Percentiles rank a stretch among this genome's conserved stretches.
phyloP scores from a whole-genome alignment of 23 tunicate genomes.

The Clavelina lepadiformis region DNA sequence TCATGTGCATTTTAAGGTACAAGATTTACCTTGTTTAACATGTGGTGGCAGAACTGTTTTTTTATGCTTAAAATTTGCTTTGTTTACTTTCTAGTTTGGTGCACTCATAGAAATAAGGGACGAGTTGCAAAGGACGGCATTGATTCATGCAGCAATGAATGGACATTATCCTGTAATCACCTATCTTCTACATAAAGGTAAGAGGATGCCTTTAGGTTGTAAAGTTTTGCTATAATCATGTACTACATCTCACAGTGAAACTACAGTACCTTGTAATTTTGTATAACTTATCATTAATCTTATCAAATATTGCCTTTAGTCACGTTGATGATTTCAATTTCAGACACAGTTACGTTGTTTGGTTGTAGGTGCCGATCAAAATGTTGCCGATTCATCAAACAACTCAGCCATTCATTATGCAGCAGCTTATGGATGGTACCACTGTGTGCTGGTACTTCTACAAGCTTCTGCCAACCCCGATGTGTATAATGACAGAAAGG shows the following conservation, averaged over 20 bases:
- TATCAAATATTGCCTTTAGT: too few relatives aligned
- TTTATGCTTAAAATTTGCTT: too few relatives aligned
- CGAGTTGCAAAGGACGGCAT: conserved; percentile 79
- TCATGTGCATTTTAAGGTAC: too few relatives aligned
- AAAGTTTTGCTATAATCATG: too few relatives aligned
- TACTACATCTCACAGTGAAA: too few relatives aligned
- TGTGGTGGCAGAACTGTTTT: too few relatives aligned
- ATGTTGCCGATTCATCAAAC: conserved; percentile 83
- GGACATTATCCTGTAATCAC: conserved; percentile 98
- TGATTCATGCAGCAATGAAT: conserved; percentile 97
- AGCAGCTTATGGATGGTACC: conserved; percentile 99
- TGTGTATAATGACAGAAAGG: conserved; percentile 88
- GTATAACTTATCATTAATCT: too few relatives aligned
- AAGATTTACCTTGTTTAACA: too few relatives aligned
- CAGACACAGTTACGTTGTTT: too few relatives aligned
- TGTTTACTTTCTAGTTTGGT: conserved; percentile 62
- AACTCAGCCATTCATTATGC: conserved; percentile 98
- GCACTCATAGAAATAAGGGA: conserved; percentile 83
- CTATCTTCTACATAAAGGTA: conserved; percentile 80
- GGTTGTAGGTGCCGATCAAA: conserved; percentile 99
- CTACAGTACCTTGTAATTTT: too few relatives aligned
- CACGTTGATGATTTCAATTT: too few relatives aligned
- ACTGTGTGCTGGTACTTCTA: conserved; percentile 72
- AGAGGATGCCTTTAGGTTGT: too few relatives aligned
- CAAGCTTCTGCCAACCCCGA: conserved; percentile 81